Conservation (phyloP, 2,113 vertebrate species). For the Uropsilus gracilis region DNA sequence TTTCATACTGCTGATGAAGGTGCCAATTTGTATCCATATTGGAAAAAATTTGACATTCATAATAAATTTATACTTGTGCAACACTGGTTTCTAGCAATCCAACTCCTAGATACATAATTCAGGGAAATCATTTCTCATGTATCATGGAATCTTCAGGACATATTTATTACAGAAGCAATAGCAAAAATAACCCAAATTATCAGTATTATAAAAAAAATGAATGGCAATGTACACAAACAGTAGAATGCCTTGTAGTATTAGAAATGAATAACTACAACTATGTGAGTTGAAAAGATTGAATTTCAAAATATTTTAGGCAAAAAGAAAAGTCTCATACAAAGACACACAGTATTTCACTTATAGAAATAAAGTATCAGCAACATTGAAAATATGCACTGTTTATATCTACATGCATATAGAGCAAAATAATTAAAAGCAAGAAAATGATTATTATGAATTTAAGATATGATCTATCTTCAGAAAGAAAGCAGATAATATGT, state of each 20-base stretch:
- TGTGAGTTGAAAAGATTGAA: neutral
- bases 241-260: neutral
- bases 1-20: neutral
- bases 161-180: neutral
- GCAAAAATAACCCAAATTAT: neutral
- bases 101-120: neutral
- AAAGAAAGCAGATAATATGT: neutral
- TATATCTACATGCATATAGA: neutral
- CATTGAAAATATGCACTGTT: neutral
- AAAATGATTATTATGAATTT: neutral
- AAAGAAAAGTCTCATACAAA: constrained; percentile 1
- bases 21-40: neutral
- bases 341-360: neutral
- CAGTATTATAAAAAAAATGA: neutral
- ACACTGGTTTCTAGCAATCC: neutral
- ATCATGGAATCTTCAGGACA: neutral
- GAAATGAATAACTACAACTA: neutral
- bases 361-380: neutral
- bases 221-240: neutral
- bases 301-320: neutral
- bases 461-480: neutral
- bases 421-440: neutral
- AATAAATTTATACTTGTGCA: neutral
- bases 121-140: neutral
- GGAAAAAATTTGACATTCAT: neutral